Percentiles rank a stretch among this genome's conserved stretches.
Evolutionary conservation across 2,797 vertebrate genomes (phyloP).

Genomic region (Parotocinclus haroldoi): DNA sequence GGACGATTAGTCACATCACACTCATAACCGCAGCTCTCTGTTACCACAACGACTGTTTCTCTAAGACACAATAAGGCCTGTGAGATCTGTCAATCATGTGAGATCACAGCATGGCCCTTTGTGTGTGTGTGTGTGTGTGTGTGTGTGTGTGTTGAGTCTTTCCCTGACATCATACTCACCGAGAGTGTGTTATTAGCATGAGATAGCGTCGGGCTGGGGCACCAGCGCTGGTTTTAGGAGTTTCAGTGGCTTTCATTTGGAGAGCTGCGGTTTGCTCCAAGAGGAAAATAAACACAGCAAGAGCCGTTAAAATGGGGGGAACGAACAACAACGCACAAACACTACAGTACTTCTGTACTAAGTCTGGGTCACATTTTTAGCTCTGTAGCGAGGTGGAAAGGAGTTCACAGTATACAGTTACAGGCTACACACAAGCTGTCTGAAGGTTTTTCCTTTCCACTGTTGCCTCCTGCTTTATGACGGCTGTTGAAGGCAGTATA

Average conservation of each 20-base stretch:
- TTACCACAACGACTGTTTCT: conserved; percentile 50
- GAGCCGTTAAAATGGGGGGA: conserved; percentile 7
- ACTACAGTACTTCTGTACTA: too few species aligned
- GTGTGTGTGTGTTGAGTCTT: conserved; percentile 21
- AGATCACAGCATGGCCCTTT: conserved; percentile 47
- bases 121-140: conserved; percentile 15
- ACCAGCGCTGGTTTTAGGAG: background rate
- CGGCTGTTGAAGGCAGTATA: too few species aligned
- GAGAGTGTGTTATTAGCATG: conserved; percentile 15
- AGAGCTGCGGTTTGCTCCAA: conserved; percentile 19
- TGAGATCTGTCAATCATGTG: conserved; percentile 59
- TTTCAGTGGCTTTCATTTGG: conserved; percentile 13
- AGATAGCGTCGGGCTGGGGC: background rate
- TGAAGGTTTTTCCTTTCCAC: too few species aligned
- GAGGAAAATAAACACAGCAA: conserved; percentile 12
- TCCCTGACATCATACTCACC: conserved; percentile 19
- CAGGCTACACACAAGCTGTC: too few species aligned
- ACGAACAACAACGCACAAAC: background rate
- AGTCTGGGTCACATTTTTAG: too few species aligned
- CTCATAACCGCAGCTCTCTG: background rate
- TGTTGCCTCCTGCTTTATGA: too few species aligned
- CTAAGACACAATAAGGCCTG: conserved; percentile 58
- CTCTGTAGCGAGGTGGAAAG: too few species aligned
- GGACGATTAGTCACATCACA: conserved; percentile 10
- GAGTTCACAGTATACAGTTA: too few species aligned